Evolutionary conservation across 2,113 vertebrate genomes (phyloP), one percentile per base, ranked within the genome.

Genomic region (Neotragus pygmaeus): DNA sequence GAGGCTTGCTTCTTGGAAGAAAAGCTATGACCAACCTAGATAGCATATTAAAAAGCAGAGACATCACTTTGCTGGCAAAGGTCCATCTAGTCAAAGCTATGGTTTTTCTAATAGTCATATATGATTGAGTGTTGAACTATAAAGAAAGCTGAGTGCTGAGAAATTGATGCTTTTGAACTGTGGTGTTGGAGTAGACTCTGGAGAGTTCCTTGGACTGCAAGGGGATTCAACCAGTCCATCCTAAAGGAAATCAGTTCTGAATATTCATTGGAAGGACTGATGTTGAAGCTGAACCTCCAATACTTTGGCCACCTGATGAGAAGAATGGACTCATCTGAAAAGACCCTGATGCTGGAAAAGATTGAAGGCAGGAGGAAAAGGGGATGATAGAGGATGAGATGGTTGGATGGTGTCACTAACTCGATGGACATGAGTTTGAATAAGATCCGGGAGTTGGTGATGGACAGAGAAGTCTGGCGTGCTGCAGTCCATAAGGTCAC

Each of bases 381-480:
- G 66, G 66, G 66, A 39, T 23, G 9, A 39, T 1, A 23, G 66
- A 70, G n/a, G 19, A 70, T 39, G 66, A 70, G 19, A 70, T 39
- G 66, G 66, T 70, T 70, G n/a, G n/a, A 70, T 23, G 66, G 19
- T 23, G n/a, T 70, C n/a, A 70, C n/a, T 39, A 70, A 70, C n/a
- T 70, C 0, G 0, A 39, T 39, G 19, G 66, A 70, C 66, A 6
- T 39, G n/a, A 70, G 33, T 36, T 70, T 70, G n/a, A 39, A 39
- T 39, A 23, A 23, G 19, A 11, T 70, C 21, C 0, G 1, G 10
- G 66, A 23, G 66, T 13, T 70, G n/a, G n/a, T 39, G 19, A 70
- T 23, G 19, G 19, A 70, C 66, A 39, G n/a, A n/a, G n/a, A 70
- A 70, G n/a, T 0, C 10, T 39, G 19, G n/a, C 5, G 0, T 70